A percentile compares a stretch with the other conserved stretches of the same genome.
These are phyloP conservation scores for Lingula anatina DNA, from an alignment of 2,888 invertebrate genomes.

Conservation along the genomic window DNA sequence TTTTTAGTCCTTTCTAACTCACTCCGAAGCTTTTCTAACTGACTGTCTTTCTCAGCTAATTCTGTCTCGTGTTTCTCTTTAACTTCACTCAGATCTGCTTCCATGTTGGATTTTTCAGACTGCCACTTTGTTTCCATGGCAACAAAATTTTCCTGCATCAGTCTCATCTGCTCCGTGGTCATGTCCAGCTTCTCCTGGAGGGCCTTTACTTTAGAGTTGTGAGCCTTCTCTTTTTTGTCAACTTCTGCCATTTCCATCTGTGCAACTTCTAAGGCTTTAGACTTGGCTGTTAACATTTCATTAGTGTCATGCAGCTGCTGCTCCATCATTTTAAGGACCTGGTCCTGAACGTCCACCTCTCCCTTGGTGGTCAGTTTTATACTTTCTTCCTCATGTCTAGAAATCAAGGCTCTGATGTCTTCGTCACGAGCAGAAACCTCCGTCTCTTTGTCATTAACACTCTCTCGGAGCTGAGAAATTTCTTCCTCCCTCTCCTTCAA, in stretches of 20 bases:
- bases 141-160: constrained; percentile 74
- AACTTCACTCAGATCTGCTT: constrained; percentile 54
- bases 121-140: constrained; percentile 68
- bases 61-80: constrained; percentile 37
- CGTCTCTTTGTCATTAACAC: constrained; percentile 25
- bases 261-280: constrained; percentile 38
- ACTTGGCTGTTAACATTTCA: constrained; percentile 39
- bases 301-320: constrained; percentile 40
- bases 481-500: constrained; percentile 34
- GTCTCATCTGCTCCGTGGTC: constrained; percentile 73
- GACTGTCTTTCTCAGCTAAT: constrained; percentile 54
- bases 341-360: constrained; percentile 36
- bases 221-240: constrained; percentile 30
- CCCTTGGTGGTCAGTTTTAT: constrained; percentile 35
- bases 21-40: constrained; percentile 47
- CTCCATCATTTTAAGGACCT: constrained; percentile 38
- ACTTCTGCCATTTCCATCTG: constrained; percentile 34
- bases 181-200: constrained; percentile 71
- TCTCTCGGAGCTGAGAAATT: constrained; percentile 20
- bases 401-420: constrained; percentile 32
- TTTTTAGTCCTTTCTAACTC: too few relatives aligned
- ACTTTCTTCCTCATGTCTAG: constrained; percentile 36
- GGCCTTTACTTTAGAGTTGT: constrained; percentile 59
- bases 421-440: constrained; percentile 31
- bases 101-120: constrained; percentile 59